Evolutionary conservation across 2,113 vertebrate species (phyloP).

Genomic region (Chaenocephalus aceratus): DNA sequence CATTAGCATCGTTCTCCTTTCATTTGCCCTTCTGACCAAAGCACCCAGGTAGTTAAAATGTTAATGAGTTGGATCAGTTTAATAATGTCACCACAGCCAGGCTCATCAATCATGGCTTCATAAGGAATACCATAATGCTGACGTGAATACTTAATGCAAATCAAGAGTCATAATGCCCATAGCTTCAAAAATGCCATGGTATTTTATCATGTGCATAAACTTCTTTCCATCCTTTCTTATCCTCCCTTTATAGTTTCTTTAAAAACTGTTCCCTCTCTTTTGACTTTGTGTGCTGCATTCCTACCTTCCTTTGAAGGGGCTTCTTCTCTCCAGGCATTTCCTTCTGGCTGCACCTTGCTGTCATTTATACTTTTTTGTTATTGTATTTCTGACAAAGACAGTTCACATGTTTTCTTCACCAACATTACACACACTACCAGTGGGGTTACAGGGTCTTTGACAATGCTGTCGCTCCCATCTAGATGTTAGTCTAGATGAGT

Average conservation of each 20-base stretch:
- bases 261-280: background rate
- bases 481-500: constrained; percentile 23
- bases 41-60: constrained; percentile 73
- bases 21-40: constrained; percentile 56
- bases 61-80: constrained; percentile 80
- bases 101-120: constrained; percentile 74
- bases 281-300: background rate
- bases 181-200: constrained; percentile 4
- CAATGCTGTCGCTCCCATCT: constrained; percentile 38
- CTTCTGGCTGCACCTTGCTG: constrained; percentile 21
- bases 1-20: constrained; percentile 40
- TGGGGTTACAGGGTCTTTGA: constrained; percentile 10
- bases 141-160: constrained; percentile 64
- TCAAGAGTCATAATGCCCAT: constrained; percentile 32
- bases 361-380: constrained; percentile 22
- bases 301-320: constrained; percentile 17
- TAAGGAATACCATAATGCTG: constrained; percentile 64
- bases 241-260: constrained; percentile 25
- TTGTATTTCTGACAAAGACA: constrained; percentile 39
- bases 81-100: constrained; percentile 77
- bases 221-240: constrained; percentile 4
- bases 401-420: constrained; percentile 1
- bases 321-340: constrained; percentile 41
- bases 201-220: constrained; percentile 20
- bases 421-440: background rate